Evolutionary conservation across 2,888 invertebrate species (phyloP), one percentile per base, ranked within the genome.

Genomic region (Phengaris alcon): DNA sequence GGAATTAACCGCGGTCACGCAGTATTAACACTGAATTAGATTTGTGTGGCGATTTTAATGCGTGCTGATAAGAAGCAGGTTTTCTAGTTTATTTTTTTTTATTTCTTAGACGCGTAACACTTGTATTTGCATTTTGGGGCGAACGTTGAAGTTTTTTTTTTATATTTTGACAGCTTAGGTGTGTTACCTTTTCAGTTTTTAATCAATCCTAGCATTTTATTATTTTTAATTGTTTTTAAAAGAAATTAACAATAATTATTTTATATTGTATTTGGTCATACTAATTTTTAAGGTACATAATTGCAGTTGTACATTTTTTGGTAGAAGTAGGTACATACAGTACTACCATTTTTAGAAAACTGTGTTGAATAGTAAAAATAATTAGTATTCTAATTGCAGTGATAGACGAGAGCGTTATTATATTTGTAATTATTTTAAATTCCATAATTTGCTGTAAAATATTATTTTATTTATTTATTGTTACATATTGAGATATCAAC

Each of bases 1-100:
- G 90, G 92, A 92, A 93, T 91, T 90, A 93, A 90, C 90, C 86
- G 87, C 82, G 82, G 93, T 90, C 88, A 92, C 88, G 92, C 84
- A 87, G 86, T 90, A 91, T 93, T 92, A 93, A 93, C 86, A 88
- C 82, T 88, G 89, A 91, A 93, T 93, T 92, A 90, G 92, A 91
- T 92, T 91, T 91, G 86, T 92, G 88, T 85, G 88, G 86, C 91
- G 87, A 85, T 85, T 88, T 87, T 87, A 85, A 85, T 86, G 81
- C 86, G 82, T 84, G 77, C 81, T 87, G 90, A 90, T 90, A 91
- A 90, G 84, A 82, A 48, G 54, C 52, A 51, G 75, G 77, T 75
- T 81, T 82, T 80, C 78, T 82, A 82, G 84, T 84, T 79, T 87
- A 85, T 74, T 64, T 74, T 74, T 13, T 54, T 59, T 54, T 52